Conservation (phyloP, 2,797 vertebrate genomes). For the Remorina albescens region DNA sequence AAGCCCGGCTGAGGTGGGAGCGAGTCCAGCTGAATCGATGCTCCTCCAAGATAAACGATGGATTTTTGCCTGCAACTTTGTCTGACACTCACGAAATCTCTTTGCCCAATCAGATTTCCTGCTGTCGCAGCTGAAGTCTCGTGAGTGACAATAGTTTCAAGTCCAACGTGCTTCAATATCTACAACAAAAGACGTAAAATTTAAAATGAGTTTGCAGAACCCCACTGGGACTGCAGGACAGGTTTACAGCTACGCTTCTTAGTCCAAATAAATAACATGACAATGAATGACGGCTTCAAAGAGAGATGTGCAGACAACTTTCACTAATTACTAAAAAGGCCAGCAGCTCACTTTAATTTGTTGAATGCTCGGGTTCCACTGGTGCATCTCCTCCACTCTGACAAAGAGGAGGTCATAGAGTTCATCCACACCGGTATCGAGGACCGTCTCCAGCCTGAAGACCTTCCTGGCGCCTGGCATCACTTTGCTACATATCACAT, state of each 20-base stretch:
- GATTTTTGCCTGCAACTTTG: slow-evolving; percentile 79
- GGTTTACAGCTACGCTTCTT: background rate
- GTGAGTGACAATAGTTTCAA: slow-evolving; percentile 84
- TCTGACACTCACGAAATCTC: slow-evolving; percentile 88
- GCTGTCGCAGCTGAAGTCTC: slow-evolving; percentile 83
- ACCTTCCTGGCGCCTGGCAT: slow-evolving; percentile 81
- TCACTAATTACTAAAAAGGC: no score
- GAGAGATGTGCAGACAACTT: background rate
- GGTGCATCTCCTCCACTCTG: slow-evolving; percentile 85
- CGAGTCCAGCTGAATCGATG: slow-evolving; percentile 75
- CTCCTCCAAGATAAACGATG: slow-evolving; percentile 84
- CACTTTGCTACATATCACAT: slow-evolving; percentile 81
- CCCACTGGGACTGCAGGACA: background rate
- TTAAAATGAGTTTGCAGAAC: background rate
- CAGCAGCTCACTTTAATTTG: slow-evolving; percentile 79
- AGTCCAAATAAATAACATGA: background rate
- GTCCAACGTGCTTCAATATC: slow-evolving; percentile 83
- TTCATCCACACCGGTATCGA: slow-evolving; percentile 77
- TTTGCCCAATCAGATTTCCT: slow-evolving; percentile 85
- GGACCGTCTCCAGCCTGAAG: slow-evolving; percentile 84
- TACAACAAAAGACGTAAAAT: slow-evolving; percentile 42
- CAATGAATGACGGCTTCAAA: background rate
- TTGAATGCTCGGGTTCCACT: slow-evolving; percentile 87
- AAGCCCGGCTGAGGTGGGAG: slow-evolving; percentile 82
- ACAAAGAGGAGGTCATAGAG: slow-evolving; percentile 85